Evolutionary conservation across 2,888 invertebrate genomes (phyloP).

Genomic region (Diabrotica balteata): DNA sequence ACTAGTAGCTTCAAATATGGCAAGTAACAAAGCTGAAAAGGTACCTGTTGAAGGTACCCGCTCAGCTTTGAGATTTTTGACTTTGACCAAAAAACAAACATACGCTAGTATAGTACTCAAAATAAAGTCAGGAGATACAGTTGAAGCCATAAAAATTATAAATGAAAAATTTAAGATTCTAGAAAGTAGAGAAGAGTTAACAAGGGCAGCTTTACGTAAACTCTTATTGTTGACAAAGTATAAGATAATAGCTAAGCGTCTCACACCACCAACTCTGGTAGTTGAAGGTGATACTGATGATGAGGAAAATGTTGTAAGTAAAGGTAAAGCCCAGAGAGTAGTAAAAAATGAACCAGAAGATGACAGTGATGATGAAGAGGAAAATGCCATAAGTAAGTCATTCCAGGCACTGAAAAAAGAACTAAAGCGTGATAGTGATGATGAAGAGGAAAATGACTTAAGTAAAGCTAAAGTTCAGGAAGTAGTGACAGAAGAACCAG

Average conservation of each 20-base stretch:
- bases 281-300: slow-evolving; percentile 4
- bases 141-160: slow-evolving; percentile 13
- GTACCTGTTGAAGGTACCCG: slow-evolving; percentile 27
- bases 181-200: slow-evolving; percentile 17
- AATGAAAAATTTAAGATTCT: slow-evolving; percentile 22
- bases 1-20: slow-evolving; percentile 1
- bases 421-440: background rate
- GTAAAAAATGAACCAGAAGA: slow-evolving; percentile 4
- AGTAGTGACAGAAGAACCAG: slow-evolving; percentile 1
- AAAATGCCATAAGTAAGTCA: background rate
- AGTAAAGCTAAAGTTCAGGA: too few relatives aligned
- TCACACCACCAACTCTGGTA: background rate
- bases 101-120: too few relatives aligned
- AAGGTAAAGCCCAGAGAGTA: background rate
- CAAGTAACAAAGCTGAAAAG: background rate
- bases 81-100: too few relatives aligned
- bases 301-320: slow-evolving; percentile 11
- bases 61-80: too few relatives aligned
- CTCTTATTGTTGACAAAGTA: slow-evolving; percentile 21
- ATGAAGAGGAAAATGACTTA: slow-evolving; percentile 1
- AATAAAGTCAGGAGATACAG: slow-evolving; percentile 6
- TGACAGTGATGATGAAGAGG: slow-evolving; percentile 13
- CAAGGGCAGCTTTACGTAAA: slow-evolving; percentile 24
- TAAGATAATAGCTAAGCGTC: slow-evolving; percentile 19
- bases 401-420: background rate